Evolutionary conservation across 1,140 invertebrate species (phyloP).

Genomic region (Euura saliciscinereae): DNA sequence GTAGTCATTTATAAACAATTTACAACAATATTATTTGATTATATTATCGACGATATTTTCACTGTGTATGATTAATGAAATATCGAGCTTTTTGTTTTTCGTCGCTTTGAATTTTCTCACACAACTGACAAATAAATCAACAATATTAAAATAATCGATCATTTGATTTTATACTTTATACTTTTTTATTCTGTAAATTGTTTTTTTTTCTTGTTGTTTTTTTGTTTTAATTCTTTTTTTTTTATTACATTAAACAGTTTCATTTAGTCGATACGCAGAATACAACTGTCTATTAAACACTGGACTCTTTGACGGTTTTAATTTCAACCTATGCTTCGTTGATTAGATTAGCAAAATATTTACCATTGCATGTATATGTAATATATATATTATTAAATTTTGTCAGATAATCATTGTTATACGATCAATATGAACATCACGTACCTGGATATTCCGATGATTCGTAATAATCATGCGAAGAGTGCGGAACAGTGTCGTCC

Average conservation of each 20-base stretch:
- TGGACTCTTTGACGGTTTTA: background rate
- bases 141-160: background rate
- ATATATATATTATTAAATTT: background rate
- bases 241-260: background rate
- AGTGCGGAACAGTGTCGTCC: slow-evolving; percentile 50
- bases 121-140: no score
- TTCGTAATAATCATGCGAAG: slow-evolving; percentile 57
- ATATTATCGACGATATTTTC: no score
- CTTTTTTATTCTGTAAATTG: background rate
- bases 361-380: background rate
- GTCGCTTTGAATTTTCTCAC: no score
- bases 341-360: background rate
- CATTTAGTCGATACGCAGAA: background rate
- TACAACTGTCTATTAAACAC: background rate
- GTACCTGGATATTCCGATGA: slow-evolving; percentile 55
- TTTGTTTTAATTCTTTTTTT: background rate
- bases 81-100: no score
- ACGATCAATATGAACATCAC: background rate
- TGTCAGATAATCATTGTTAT: background rate
- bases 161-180: background rate
- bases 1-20: no score
- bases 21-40: no score
- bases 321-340: background rate
- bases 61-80: no score
- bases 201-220: background rate